Conservation (phyloP, 2,888 invertebrate species). For the Eledona agricola region DNA sequence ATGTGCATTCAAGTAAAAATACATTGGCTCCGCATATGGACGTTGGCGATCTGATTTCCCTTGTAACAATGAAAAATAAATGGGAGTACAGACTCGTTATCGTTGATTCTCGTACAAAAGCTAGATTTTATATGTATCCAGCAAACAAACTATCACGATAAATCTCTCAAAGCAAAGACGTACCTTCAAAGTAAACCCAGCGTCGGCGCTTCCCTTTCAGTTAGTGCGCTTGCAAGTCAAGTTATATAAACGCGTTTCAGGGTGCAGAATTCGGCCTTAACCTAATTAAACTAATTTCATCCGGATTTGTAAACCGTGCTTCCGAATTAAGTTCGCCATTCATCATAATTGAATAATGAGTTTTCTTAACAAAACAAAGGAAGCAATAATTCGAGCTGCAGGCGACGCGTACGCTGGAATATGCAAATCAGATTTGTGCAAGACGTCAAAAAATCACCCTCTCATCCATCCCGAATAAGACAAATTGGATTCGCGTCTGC, state of each 20-base stretch:
- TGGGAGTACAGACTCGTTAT: constrained; percentile 19
- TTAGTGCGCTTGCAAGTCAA: constrained; percentile 26
- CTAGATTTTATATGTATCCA: constrained; percentile 13
- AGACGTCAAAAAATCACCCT: constrained; percentile 21
- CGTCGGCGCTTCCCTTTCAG: constrained; percentile 12
- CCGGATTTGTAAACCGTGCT: constrained; percentile 37
- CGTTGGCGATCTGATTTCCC: too few species aligned
- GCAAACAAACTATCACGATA: constrained; percentile 29
- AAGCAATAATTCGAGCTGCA: constrained; percentile 21
- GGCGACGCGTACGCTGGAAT: constrained; percentile 8
- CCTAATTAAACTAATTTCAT: constrained; percentile 44
- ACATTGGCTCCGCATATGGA: too few species aligned
- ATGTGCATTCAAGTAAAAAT: too few species aligned
- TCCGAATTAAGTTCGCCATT: constrained; percentile 26
- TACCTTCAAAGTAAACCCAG: constrained; percentile 23
- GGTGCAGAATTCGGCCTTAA: constrained; percentile 41
- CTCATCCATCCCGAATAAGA: constrained; percentile 16
- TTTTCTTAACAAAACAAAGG: constrained; percentile 18
- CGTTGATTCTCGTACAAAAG: constrained; percentile 13
- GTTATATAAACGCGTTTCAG: constrained; percentile 29
- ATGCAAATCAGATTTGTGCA: constrained; percentile 25
- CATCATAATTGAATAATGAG: constrained; percentile 21
- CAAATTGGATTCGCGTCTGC: constrained; percentile 26
- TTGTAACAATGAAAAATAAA: too few species aligned
- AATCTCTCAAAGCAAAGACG: constrained; percentile 20